Percentiles rank a stretch among this genome's conserved stretches.
These are phyloP conservation scores for Drosophila infuscata DNA, from an alignment of 2,888 invertebrate species.

Conservation along the genomic window DNA sequence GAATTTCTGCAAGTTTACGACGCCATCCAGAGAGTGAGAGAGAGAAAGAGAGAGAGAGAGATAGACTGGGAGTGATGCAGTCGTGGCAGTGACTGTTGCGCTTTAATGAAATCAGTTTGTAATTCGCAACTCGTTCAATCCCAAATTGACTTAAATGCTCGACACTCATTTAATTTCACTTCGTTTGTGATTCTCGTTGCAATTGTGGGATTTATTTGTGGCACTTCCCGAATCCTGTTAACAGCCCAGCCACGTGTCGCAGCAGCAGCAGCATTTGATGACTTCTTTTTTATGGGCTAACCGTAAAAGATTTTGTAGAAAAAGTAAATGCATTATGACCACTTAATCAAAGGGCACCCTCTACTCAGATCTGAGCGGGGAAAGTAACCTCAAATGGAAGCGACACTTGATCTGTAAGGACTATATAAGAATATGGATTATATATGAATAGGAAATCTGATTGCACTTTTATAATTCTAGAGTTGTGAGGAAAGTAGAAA, in stretches of 20 bases:
- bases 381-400: not conserved
- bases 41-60: not conserved
- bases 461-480: no score
- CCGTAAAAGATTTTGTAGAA: conserved; percentile 2
- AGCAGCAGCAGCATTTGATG: conserved; percentile 31
- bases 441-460: not conserved
- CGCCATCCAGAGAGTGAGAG: not conserved
- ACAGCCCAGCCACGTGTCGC: conserved; percentile 48
- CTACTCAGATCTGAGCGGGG: not conserved
- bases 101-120: conserved; percentile 39
- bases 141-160: conserved; percentile 41
- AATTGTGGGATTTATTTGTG: conserved; percentile 20
- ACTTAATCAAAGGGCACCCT: not conserved
- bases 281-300: conserved; percentile 38
- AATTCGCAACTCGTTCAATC: conserved; percentile 56
- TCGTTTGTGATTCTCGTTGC: conserved; percentile 18
- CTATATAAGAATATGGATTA: not conserved
- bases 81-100: conserved; percentile 13
- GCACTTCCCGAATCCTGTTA: conserved; percentile 20
- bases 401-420: not conserved
- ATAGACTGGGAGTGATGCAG: not conserved
- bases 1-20: conserved; percentile 59
- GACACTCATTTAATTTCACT: conserved; percentile 5
- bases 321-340: no score
- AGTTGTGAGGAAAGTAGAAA: not conserved